A percentile compares a stretch with the other conserved stretches of the same genome.
phyloP scores from a whole-genome alignment of 2,113 vertebrate genomes.

The Charadrius vociferus region DNA sequence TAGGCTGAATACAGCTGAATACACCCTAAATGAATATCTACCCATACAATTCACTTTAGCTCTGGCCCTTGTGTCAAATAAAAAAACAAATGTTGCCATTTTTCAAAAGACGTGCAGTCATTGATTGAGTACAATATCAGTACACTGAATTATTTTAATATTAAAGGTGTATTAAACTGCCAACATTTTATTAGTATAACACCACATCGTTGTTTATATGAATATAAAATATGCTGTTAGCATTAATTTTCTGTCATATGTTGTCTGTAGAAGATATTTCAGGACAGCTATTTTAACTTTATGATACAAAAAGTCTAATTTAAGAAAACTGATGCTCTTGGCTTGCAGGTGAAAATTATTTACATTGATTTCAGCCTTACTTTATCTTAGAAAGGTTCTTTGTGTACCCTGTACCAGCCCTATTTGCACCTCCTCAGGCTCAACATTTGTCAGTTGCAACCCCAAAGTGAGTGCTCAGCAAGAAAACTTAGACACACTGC shows the following conservation, averaged over 20 bases:
- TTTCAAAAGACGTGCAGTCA: not conserved
- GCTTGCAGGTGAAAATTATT: not conserved
- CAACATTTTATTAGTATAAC: not conserved
- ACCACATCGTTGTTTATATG: not conserved
- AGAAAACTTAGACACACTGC: not conserved
- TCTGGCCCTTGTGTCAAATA: not conserved
- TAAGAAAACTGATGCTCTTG: not conserved
- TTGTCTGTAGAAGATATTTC: not conserved
- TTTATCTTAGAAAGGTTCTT: not conserved
- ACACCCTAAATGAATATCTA: not conserved
- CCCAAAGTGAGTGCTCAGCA: not conserved
- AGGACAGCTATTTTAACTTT: not conserved
- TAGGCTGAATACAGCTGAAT: not conserved
- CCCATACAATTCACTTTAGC: not conserved
- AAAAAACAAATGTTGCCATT: not conserved
- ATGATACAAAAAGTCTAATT: not conserved
- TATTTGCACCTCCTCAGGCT: not conserved
- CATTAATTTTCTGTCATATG: not conserved
- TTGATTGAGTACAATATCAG: not conserved
- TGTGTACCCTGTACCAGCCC: too few relatives aligned
- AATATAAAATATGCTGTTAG: not conserved
- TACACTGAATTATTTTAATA: not conserved
- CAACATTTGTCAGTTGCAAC: not conserved
- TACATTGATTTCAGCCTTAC: not conserved
- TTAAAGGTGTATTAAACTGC: not conserved